Conservation (phyloP, 2,113 vertebrate genomes). For the Leuciscus idus region DNA sequence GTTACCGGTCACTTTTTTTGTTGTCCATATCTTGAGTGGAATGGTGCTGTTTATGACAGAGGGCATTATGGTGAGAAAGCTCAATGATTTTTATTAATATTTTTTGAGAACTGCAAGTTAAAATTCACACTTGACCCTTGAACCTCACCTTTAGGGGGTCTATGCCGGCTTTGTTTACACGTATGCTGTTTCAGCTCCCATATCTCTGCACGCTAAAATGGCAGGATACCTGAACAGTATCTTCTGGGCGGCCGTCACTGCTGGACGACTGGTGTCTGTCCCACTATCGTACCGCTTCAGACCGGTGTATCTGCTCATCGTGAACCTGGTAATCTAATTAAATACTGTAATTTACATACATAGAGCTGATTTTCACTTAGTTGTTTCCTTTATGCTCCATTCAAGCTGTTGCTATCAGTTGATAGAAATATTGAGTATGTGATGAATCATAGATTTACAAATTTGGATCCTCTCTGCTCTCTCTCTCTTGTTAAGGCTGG, state of each 20-base stretch:
- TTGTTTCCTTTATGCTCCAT: background rate
- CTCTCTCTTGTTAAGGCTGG: conserved; percentile 77
- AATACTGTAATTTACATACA: background rate
- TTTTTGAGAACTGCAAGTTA: background rate
- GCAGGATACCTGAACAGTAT: conserved; percentile 92
- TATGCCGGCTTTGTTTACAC: conserved; percentile 94
- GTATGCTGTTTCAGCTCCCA: conserved; percentile 85
- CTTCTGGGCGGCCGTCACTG: conserved; percentile 94
- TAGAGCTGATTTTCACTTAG: background rate
- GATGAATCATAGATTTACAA: background rate
- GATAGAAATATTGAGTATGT: background rate
- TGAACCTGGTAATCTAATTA: conserved; percentile 86
- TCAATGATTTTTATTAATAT: background rate
- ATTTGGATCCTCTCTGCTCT: conserved; percentile 17
- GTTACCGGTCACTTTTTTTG: conserved; percentile 88
- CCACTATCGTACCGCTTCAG: conserved; percentile 86
- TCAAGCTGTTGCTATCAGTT: background rate
- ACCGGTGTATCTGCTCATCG: conserved; percentile 85
- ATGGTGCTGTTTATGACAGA: conserved; percentile 96
- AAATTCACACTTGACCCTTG: background rate
- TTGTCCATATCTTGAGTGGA: conserved; percentile 89
- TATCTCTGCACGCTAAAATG: conserved; percentile 81
- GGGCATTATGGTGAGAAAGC: conserved; percentile 87
- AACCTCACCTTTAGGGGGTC: conserved; percentile 79
- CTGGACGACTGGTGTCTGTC: conserved; percentile 91